Evolutionary conservation across 2,113 vertebrate genomes (phyloP).

Genomic region (Apodemus sylvaticus): DNA sequence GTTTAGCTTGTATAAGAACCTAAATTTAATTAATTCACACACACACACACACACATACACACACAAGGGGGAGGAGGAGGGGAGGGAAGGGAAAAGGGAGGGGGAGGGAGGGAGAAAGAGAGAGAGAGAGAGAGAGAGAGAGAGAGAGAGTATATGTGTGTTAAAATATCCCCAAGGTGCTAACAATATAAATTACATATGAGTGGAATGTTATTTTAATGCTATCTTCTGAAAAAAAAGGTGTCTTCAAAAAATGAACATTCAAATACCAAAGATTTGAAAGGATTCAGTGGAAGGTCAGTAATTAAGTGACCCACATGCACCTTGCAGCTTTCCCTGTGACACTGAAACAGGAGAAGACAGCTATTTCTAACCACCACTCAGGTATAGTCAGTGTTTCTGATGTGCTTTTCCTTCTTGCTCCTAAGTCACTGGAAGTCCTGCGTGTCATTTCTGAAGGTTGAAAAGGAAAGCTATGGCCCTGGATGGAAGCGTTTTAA

Average conservation of each 20-base stretch:
- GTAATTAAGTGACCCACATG: neutral
- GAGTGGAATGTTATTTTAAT: conserved; percentile 4
- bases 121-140: too few species aligned
- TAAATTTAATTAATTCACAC: neutral
- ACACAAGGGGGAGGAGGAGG: too few species aligned
- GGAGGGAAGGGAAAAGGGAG: too few species aligned
- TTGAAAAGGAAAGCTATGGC: neutral
- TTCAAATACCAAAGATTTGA: neutral
- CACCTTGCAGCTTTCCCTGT: neutral
- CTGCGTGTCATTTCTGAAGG: neutral
- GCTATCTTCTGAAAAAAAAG: neutral
- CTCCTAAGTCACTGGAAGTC: neutral
- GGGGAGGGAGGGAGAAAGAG: too few species aligned
- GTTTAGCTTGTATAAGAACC: neutral
- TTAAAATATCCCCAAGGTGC: neutral
- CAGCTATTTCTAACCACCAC: conserved; percentile 40
- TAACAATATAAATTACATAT: conserved; percentile 13
- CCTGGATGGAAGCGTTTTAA: neutral
- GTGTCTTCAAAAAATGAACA: neutral
- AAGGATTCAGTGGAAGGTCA: neutral
- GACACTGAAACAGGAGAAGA: conserved; percentile 28
- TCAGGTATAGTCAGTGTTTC: conserved; percentile 67
- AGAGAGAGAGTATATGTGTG: too few species aligned
- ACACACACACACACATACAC: neutral
- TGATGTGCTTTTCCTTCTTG: neutral